phyloP scores from a whole-genome alignment of 2,888 invertebrate species.

The Diaphora mendica region DNA sequence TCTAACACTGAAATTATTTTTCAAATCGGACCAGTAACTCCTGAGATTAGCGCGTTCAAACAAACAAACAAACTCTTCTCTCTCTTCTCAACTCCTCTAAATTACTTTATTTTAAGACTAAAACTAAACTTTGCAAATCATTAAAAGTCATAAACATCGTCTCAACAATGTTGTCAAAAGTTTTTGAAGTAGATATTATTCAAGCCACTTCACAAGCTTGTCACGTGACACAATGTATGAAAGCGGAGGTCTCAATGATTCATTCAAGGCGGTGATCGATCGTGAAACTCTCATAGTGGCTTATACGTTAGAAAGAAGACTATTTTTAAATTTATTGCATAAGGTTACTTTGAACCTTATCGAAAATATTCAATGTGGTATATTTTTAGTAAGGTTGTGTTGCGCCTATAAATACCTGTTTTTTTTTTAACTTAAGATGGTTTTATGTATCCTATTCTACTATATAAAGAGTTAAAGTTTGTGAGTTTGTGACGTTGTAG shows the following conservation, averaged over 20 bases:
- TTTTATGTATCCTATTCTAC: too few species aligned
- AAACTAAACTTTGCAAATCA: background rate
- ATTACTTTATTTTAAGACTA: background rate
- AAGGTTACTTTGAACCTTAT: slow-evolving; percentile 3
- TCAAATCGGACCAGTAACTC: too few species aligned
- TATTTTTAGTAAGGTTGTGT: slow-evolving; percentile 7
- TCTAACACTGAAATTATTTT: too few species aligned
- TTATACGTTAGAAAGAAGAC: slow-evolving; percentile 1
- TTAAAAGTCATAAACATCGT: background rate
- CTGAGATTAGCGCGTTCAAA: too few species aligned
- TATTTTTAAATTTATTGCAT: slow-evolving; percentile 16
- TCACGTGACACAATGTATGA: slow-evolving; percentile 5
- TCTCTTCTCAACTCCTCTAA: too few species aligned
- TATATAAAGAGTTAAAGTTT: too few species aligned
- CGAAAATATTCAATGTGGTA: background rate
- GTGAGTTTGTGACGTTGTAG: too few species aligned
- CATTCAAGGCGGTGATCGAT: slow-evolving; percentile 22
- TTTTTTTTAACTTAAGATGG: background rate
- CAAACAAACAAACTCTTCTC: too few species aligned
- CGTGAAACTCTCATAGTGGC: slow-evolving; percentile 2
- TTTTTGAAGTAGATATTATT: slow-evolving; percentile 2
- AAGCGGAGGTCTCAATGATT: slow-evolving; percentile 11
- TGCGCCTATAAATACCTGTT: background rate
- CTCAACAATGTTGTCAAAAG: background rate
- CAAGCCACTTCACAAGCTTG: background rate